phyloP scores from a whole-genome alignment of 2,113 vertebrate species.

The Callocephalon fimbriatum region DNA sequence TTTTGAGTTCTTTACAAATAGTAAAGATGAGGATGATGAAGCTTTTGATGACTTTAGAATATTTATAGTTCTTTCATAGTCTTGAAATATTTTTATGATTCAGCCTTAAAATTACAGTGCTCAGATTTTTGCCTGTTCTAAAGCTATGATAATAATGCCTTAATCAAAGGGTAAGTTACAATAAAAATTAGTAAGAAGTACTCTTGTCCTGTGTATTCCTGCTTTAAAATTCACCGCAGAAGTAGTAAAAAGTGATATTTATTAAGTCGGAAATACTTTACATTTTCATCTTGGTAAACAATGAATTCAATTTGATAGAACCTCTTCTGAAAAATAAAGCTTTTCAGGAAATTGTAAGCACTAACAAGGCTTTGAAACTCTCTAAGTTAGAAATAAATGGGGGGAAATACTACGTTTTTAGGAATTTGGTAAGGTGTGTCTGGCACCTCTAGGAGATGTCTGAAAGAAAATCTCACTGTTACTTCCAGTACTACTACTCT shows the following conservation, averaged over 20 bases:
- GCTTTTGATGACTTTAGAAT: neutral
- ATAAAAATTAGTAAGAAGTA: neutral
- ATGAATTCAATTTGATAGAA: neutral
- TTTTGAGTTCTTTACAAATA: neutral
- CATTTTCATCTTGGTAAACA: neutral
- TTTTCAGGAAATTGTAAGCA: neutral
- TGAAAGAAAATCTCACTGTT: neutral
- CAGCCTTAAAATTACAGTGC: conserved; percentile 28
- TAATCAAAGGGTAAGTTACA: conserved; percentile 10
- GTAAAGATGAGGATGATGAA: neutral
- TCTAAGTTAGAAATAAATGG: neutral
- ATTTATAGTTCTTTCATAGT: neutral
- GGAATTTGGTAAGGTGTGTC: neutral
- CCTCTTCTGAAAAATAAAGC: neutral
- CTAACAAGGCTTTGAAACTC: neutral
- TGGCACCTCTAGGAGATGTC: neutral
- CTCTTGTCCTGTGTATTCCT: neutral
- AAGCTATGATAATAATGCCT: conserved; percentile 13
- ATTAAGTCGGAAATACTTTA: neutral
- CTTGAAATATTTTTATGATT: conserved; percentile 30
- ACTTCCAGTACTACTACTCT: neutral
- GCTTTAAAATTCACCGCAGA: neutral
- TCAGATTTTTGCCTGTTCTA: neutral
- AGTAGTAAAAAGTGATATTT: neutral
- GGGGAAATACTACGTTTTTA: neutral